Conservation (phyloP, 2,888 invertebrate species). For the Apocheima hispidaria region DNA sequence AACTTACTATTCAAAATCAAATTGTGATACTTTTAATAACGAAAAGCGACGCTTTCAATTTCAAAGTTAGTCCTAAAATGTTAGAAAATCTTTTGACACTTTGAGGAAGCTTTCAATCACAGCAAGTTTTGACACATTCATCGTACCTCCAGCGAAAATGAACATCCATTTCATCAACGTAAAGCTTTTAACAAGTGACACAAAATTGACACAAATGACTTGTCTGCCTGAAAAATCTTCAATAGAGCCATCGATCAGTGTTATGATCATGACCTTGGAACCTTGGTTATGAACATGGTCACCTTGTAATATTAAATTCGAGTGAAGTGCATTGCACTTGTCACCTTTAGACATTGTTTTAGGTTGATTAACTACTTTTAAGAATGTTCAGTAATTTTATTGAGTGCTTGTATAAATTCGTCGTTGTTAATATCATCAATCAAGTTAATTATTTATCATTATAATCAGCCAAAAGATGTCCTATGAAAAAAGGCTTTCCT, state of each 20-base stretch:
- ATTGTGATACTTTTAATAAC: not conserved
- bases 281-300: not conserved
- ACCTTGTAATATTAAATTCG: constrained; percentile 3
- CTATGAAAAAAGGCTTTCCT: too few species aligned
- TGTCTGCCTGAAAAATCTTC: constrained; percentile 12
- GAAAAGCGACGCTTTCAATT: constrained; percentile 17
- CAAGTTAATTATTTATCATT: not conserved
- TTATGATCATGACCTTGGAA: constrained; percentile 4
- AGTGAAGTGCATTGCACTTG: constrained; percentile 8
- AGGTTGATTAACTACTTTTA: not conserved
- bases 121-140: constrained; percentile 32
- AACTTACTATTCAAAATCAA: too few species aligned
- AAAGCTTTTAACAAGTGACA: constrained; percentile 31
- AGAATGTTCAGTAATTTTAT: not conserved
- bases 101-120: constrained; percentile 35
- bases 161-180: constrained; percentile 25
- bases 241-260: constrained; percentile 11
- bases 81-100: constrained; percentile 28
- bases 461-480: too few species aligned
- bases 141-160: constrained; percentile 31
- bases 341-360: constrained; percentile 19
- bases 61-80: constrained; percentile 10
- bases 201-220: constrained; percentile 27
- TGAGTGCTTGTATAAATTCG: constrained; percentile 6
- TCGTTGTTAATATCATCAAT: not conserved